Percentiles rank a stretch among this genome's conserved stretches.
Evolutionary conservation across 1,140 invertebrate species (phyloP).

Genomic region (Holotrichia oblita): DNA sequence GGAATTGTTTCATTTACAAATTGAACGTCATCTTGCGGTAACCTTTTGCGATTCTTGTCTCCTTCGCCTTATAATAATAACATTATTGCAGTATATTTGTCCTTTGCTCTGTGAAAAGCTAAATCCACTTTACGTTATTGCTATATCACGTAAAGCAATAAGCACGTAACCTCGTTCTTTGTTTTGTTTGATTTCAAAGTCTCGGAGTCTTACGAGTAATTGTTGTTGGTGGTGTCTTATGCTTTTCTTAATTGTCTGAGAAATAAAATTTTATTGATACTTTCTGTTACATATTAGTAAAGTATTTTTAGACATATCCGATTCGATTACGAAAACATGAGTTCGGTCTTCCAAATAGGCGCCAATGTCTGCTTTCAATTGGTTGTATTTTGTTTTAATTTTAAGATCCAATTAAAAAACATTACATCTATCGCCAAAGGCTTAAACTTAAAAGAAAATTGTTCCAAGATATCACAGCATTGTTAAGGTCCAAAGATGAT

Average conservation of each 20-base stretch:
- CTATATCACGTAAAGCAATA: neutral
- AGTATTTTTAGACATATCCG: too few relatives aligned
- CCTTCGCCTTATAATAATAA: neutral
- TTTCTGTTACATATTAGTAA: too few relatives aligned
- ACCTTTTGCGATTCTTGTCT: neutral
- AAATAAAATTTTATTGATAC: neutral
- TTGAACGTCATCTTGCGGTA: neutral
- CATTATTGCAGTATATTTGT: constrained; percentile 1
- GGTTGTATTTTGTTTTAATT: too few relatives aligned
- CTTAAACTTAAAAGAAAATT: too few relatives aligned
- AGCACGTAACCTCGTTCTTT: neutral
- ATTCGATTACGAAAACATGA: too few relatives aligned
- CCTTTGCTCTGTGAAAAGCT: neutral
- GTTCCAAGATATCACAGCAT: too few relatives aligned
- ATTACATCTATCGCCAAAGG: too few relatives aligned
- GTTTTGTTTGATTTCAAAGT: neutral
- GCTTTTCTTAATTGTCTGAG: neutral
- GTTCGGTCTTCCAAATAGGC: too few relatives aligned
- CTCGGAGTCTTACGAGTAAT: neutral
- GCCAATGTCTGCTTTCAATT: too few relatives aligned
- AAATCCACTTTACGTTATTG: constrained; percentile 6
- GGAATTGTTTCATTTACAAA: neutral
- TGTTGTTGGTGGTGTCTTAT: neutral
- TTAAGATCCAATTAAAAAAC: too few relatives aligned
- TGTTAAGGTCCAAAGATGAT: too few relatives aligned